A percentile compares a stretch with the other conserved stretches of the same genome.
phyloP scores from a whole-genome alignment of 2,888 invertebrate genomes.

The Herminia tarsipennalis region DNA sequence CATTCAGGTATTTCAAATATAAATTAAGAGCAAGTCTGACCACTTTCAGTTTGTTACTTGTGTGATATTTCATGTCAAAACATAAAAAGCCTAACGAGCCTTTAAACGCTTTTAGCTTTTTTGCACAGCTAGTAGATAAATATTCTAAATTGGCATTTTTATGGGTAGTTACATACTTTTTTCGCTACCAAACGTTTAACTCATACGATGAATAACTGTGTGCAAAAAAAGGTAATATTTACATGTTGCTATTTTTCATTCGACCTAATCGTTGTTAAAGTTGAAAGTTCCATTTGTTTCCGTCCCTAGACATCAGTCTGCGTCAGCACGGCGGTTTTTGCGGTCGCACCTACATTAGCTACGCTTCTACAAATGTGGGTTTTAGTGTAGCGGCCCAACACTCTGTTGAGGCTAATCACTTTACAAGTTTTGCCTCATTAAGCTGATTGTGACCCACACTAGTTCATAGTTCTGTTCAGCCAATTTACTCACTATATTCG shows the following conservation, averaged over 20 bases:
- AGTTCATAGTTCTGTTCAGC: conserved; percentile 35
- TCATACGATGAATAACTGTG: conserved; percentile 12
- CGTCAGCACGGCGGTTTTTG: conserved; percentile 65
- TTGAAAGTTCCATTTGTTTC: conserved; percentile 61
- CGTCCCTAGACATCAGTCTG: conserved; percentile 59
- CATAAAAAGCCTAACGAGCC: background rate
- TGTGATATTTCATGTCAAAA: too few relatives aligned
- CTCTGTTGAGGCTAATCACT: conserved; percentile 58
- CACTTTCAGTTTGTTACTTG: too few relatives aligned
- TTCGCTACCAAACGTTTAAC: conserved; percentile 6
- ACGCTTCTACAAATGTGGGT: conserved; percentile 47
- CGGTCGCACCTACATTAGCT: conserved; percentile 51
- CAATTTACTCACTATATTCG: conserved; percentile 14
- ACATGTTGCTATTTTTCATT: conserved; percentile 51
- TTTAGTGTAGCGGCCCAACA: conserved; percentile 53
- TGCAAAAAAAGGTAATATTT: conserved; percentile 33
- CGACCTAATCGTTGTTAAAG: conserved; percentile 49
- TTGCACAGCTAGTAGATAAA: background rate
- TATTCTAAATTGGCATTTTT: background rate
- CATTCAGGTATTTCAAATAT: too few relatives aligned
- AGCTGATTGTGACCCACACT: conserved; percentile 42
- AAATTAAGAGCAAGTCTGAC: too few relatives aligned
- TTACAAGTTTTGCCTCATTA: conserved; percentile 62
- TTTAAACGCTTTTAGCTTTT: background rate
- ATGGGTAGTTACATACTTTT: background rate